Evolutionary conservation across 2,888 invertebrate genomes (phyloP).

Genomic region (Carterocephalus palaemon): DNA sequence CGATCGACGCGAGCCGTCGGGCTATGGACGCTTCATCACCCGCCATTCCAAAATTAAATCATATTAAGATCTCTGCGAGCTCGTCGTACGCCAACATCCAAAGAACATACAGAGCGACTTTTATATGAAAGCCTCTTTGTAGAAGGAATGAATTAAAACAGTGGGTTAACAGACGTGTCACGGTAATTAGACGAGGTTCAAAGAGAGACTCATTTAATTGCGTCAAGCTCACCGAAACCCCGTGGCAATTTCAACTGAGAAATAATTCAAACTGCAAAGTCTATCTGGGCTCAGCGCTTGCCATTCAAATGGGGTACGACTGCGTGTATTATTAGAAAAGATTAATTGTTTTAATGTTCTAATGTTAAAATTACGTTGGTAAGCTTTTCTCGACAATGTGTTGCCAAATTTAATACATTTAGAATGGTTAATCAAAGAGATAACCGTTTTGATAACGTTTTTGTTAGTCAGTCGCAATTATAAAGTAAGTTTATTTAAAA

Average conservation of each 20-base stretch:
- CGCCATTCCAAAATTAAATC: slow-evolving; percentile 13
- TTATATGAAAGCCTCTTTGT: slow-evolving; percentile 10
- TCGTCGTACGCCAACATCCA: slow-evolving; percentile 1
- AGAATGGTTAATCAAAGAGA: no score
- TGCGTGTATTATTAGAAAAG: background rate
- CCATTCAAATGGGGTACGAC: slow-evolving; percentile 6
- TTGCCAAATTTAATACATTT: no score
- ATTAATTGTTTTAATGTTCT: background rate
- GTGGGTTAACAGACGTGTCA: slow-evolving; percentile 35
- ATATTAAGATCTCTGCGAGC: background rate
- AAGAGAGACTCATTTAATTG: slow-evolving; percentile 38
- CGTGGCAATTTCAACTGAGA: slow-evolving; percentile 26
- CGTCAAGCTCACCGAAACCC: slow-evolving; percentile 26
- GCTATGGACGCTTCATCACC: background rate
- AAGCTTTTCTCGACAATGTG: background rate
- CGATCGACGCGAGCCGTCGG: background rate
- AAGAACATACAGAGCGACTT: slow-evolving; percentile 5
- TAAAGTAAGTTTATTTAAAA: no score
- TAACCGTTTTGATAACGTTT: no score
- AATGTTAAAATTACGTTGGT: background rate
- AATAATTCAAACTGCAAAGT: slow-evolving; percentile 28
- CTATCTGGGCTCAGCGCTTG: slow-evolving; percentile 12
- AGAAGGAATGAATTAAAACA: slow-evolving; percentile 31
- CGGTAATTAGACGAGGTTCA: slow-evolving; percentile 42
- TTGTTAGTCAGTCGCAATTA: no score